Conservation (phyloP, 92 coral and sea anemone genomes). For the Meandrina meandrites region DNA sequence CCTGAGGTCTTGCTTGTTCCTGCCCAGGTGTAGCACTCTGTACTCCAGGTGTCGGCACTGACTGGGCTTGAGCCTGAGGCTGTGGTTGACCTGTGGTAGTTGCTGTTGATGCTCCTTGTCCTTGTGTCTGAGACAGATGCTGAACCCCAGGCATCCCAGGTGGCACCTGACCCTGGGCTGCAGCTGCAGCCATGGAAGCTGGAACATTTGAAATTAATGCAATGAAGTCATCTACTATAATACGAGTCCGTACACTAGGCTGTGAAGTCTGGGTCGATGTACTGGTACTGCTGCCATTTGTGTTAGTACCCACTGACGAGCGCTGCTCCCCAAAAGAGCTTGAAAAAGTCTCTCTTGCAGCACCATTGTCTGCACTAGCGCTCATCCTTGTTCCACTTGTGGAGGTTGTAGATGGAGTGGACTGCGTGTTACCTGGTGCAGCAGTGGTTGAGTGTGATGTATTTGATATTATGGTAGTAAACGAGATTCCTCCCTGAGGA, state of each 20-base stretch:
- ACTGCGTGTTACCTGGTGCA: conserved; percentile 46
- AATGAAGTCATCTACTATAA: conserved; percentile 83
- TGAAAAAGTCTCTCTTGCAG: conserved; percentile 40
- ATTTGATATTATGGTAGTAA: conserved; percentile 78
- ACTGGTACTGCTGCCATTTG: conserved; percentile 49
- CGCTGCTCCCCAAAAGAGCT: conserved; percentile 43
- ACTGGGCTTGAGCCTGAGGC: conserved; percentile 34
- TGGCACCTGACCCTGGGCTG: conserved; percentile 52
- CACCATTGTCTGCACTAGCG: conserved; percentile 38
- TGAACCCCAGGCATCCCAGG: conserved; percentile 30
- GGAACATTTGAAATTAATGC: conserved; percentile 77
- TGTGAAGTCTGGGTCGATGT: conserved; percentile 55
- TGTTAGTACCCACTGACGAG: conserved; percentile 33
- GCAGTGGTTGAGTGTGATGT: conserved; percentile 47
- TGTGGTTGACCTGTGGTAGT: conserved; percentile 25
- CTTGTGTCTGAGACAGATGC: conserved; percentile 25
- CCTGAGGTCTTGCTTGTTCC: conserved; percentile 37
- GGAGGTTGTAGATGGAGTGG: conserved; percentile 45
- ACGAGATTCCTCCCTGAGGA: conserved; percentile 78
- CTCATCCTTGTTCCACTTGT: conserved; percentile 54
- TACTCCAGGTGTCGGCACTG: conserved; percentile 43
- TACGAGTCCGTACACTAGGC: conserved; percentile 56
- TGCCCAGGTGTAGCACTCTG: conserved; percentile 57
- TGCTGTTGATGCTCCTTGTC: conserved; percentile 19
- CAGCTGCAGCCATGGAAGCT: conserved; percentile 55